Evolutionary conservation across 2,113 vertebrate species (phyloP).

Genomic region (Eulemur macaco): DNA sequence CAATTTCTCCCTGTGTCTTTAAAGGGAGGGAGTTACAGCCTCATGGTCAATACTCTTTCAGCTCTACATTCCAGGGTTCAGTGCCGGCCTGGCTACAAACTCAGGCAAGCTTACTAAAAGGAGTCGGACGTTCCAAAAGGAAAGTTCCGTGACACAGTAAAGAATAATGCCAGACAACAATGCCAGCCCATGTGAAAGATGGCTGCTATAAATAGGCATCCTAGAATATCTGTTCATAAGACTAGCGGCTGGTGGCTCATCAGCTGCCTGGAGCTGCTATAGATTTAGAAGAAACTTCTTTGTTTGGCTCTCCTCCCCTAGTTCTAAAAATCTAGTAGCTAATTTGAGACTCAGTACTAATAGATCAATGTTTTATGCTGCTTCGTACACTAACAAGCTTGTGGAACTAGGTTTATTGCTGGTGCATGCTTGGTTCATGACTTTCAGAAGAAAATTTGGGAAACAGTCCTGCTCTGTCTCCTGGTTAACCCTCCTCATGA

Average conservation of each 20-base stretch:
- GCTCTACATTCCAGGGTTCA: not conserved
- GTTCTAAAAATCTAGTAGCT: conserved; percentile 34
- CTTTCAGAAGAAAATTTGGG: conserved; percentile 2
- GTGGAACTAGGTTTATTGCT: not conserved
- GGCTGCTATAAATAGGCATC: conserved; percentile 60
- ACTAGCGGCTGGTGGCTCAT: conserved; percentile 26
- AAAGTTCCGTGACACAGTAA: conserved; percentile 1
- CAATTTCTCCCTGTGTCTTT: not conserved
- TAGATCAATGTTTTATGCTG: not conserved
- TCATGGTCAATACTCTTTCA: not conserved
- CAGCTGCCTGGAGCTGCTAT: conserved; percentile 26
- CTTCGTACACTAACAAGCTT: not conserved
- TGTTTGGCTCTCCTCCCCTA: not conserved
- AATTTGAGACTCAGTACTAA: conserved; percentile 37
- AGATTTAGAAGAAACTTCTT: conserved; percentile 31
- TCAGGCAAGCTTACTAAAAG: not conserved
- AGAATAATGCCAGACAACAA: not conserved
- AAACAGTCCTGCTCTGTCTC: not conserved
- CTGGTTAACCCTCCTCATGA: not conserved
- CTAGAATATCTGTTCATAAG: conserved; percentile 61
- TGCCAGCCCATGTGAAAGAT: conserved; percentile 14
- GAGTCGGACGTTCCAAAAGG: not conserved
- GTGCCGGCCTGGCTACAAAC: not conserved
- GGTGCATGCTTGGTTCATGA: not conserved
- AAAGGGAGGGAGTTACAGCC: not conserved